Evolutionary conservation across 1,140 invertebrate genomes (phyloP), one percentile per base, ranked within the genome.

Genomic region (Trichonephila clavipes): DNA sequence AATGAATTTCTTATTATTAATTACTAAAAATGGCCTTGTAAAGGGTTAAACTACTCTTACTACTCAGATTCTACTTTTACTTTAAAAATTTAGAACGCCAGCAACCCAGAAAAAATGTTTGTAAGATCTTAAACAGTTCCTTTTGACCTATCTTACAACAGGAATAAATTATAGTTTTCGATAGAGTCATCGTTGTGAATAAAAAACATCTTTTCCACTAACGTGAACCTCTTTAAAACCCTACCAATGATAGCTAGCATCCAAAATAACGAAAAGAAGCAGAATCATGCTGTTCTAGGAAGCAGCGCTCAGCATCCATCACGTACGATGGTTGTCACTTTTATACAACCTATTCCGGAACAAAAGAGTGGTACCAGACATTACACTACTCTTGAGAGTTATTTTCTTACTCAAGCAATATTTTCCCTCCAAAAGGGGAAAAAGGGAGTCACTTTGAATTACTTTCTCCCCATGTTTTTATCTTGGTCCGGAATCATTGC

Each of bases 401-500:
- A 86, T 92, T 86, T 92, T 61, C 90, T 62, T 72, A 66, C 61
- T 69, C 40, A 5, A 72, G 62, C 82, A 86, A 90, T 90, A 90
- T 90, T 90, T 90, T 90, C 88, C 51, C 88, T 90, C 21, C 88
- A 16, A 28, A 90, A 81, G 69, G 88, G 88, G 72, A 72, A 90
- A 90, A 87, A 83, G 28, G 90, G 66, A 87, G 59, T 72, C 90
- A 87, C 83, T 92, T 92, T 86, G 90, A 92, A 92, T 87, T 92
- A 92, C 90, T 92, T 92, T 77, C 59, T 69, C 82, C 51, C 64
- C 66, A 59, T 92, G 83, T 92, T 92, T 85, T 92, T 92, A 92
- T 92, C 90, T 69, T 28, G n/a, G 64, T 61, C 64, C 18, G 82
- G 90, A 92, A 92, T 92, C 90, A 87, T 92, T 92, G 83, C 64